Evolutionary conservation across 2,797 vertebrate species (phyloP).

Genomic region (Tapera naevia): DNA sequence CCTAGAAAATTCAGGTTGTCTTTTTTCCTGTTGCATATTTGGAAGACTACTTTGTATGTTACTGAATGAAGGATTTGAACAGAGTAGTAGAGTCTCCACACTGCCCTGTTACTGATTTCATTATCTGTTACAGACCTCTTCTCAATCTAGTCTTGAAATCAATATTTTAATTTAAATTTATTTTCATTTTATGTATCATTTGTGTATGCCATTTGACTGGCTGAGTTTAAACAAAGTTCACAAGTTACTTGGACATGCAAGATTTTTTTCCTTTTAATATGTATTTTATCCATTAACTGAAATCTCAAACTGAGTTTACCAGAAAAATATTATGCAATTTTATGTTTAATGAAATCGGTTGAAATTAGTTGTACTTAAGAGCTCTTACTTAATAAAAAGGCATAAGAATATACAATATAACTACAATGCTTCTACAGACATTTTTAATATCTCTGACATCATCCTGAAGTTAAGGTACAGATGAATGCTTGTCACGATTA

Average conservation of each 20-base stretch:
- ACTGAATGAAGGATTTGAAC: background rate
- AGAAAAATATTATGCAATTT: constrained; percentile 1
- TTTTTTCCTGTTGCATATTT: background rate
- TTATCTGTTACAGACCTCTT: background rate
- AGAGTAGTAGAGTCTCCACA: background rate
- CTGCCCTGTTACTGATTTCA: background rate
- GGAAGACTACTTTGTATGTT: background rate
- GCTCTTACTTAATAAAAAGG: background rate
- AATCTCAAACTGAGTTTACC: background rate
- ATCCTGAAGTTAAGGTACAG: background rate
- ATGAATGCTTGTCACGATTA: background rate
- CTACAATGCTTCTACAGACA: background rate
- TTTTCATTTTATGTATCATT: background rate
- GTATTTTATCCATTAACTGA: background rate
- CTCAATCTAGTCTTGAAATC: background rate
- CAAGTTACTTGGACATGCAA: background rate
- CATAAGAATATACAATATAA: background rate
- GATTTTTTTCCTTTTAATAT: too few relatives aligned
- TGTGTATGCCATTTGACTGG: background rate
- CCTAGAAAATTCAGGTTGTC: background rate
- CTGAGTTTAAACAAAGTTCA: background rate
- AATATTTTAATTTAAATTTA: background rate
- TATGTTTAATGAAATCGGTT: background rate
- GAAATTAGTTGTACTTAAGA: background rate
- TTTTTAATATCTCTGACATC: background rate